These are phyloP conservation scores for Microctonus hyperodae DNA, from an alignment of 2,888 invertebrate genomes.

Conservation along the genomic window DNA sequence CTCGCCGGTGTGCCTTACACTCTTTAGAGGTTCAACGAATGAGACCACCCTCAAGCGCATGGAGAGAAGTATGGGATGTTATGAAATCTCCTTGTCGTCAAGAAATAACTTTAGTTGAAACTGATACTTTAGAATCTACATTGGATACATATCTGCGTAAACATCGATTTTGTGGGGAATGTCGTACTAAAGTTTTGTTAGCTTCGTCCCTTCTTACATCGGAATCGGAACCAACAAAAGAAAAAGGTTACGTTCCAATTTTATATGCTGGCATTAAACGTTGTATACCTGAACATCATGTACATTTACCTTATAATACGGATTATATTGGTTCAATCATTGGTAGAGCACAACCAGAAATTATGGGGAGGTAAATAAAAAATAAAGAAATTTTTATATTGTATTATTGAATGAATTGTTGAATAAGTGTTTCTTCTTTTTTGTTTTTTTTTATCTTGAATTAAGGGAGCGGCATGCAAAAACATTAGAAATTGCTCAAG, in stretches of 20 bases:
- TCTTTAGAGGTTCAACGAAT: constrained; percentile 87
- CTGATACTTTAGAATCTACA: constrained; percentile 82
- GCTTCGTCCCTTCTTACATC: constrained; percentile 89
- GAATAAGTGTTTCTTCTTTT: no score
- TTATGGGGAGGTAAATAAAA: constrained; percentile 79
- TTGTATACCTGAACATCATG: constrained; percentile 85
- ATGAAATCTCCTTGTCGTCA: constrained; percentile 82
- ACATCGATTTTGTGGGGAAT: constrained; percentile 93
- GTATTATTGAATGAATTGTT: neutral
- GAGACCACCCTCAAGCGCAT: constrained; percentile 74
- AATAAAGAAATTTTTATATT: constrained; percentile 1
- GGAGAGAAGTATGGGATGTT: constrained; percentile 86
- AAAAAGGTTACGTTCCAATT: constrained; percentile 88
- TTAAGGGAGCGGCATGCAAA: constrained; percentile 89
- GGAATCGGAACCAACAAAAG: constrained; percentile 82
- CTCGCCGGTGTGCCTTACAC: constrained; percentile 87
- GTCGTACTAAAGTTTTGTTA: constrained; percentile 84
- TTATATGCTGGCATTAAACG: constrained; percentile 87
- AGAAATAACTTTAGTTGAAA: constrained; percentile 88
- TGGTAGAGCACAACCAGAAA: constrained; percentile 89
- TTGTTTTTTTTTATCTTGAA: constrained; percentile 18
- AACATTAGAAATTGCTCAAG: constrained; percentile 96
- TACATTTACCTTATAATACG: constrained; percentile 87
- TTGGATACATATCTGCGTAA: constrained; percentile 90
- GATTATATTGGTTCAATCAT: constrained; percentile 90